A percentile compares a stretch with the other conserved stretches of the same genome.
Conservation (phyloP, 2,113 vertebrate species). For the Junco hyemalis region DNA sequence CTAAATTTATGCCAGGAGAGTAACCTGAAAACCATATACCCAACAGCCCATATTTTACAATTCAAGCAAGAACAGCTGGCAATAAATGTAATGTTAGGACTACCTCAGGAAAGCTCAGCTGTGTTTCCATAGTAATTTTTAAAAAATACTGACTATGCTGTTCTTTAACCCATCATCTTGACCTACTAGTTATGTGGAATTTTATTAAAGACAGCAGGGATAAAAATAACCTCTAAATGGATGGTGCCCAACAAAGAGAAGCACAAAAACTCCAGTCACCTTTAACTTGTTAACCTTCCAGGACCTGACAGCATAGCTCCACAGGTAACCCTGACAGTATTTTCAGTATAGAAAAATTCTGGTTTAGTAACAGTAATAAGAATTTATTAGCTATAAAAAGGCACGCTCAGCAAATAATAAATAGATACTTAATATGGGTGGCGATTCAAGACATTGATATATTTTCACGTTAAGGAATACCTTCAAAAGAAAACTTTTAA, state of each 20-base stretch:
- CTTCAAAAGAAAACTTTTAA: neutral
- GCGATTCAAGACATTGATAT: neutral
- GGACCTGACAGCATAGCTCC: neutral
- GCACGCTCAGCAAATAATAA: neutral
- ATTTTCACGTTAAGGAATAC: neutral
- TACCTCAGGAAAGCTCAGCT: neutral
- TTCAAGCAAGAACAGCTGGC: neutral
- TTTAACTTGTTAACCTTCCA: neutral
- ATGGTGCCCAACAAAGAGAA: neutral
- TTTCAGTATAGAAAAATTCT: neutral
- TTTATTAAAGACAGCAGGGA: neutral
- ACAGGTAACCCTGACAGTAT: neutral
- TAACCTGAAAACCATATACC: neutral
- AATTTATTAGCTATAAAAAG: neutral
- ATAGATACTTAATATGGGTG: neutral
- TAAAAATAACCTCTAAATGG: neutral
- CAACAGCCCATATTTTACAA: neutral
- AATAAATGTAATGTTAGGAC: neutral
- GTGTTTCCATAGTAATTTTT: rapidly evolving
- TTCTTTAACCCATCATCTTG: neutral
- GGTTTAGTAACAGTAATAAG: neutral
- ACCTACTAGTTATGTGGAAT: neutral
- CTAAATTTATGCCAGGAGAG: neutral
- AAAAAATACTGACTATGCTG: neutral
- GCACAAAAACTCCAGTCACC: neutral